These are phyloP conservation scores for Orthonychiurus folsomi DNA, from an alignment of 2,888 invertebrate genomes.

Conservation along the genomic window DNA sequence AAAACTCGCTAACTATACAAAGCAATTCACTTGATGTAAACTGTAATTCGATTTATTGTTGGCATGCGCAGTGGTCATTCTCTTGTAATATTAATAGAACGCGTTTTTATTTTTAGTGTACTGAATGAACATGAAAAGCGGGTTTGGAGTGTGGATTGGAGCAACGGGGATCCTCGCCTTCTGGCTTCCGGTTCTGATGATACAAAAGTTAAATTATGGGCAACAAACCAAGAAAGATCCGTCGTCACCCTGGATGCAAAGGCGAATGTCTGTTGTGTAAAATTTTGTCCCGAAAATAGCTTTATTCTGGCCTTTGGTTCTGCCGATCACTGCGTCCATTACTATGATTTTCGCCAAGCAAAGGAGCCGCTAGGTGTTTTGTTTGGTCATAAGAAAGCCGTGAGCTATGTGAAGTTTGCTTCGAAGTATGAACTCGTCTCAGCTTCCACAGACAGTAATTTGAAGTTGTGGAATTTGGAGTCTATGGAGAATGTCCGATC, in stretches of 20 bases:
- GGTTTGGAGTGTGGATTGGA: constrained; percentile 94
- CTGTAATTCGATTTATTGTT: too few relatives aligned
- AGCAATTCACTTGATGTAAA: too few relatives aligned
- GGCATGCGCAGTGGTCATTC: not conserved
- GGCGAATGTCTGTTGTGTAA: constrained; percentile 91
- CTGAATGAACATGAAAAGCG: constrained; percentile 88
- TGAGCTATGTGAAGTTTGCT: constrained; percentile 86
- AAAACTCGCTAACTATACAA: too few relatives aligned
- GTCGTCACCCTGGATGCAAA: constrained; percentile 82
- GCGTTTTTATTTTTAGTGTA: constrained; percentile 43
- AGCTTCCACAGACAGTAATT: constrained; percentile 81
- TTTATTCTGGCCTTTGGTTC: constrained; percentile 88
- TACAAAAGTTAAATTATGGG: constrained; percentile 85
- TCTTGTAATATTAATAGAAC: not conserved
- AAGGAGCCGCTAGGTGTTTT: constrained; percentile 71
- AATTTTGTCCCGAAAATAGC: constrained; percentile 74
- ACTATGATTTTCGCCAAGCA: constrained; percentile 81
- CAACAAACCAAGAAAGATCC: constrained; percentile 74
- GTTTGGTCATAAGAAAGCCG: constrained; percentile 84
- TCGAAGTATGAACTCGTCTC: constrained; percentile 77
- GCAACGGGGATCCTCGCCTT: constrained; percentile 75
- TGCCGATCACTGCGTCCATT: constrained; percentile 94
- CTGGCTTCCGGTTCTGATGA: constrained; percentile 90
- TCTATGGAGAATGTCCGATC: constrained; percentile 69
- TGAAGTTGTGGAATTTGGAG: constrained; percentile 83